Evolutionary conservation across 2,888 invertebrate genomes (phyloP).

Genomic region (Hetaerina titia): DNA sequence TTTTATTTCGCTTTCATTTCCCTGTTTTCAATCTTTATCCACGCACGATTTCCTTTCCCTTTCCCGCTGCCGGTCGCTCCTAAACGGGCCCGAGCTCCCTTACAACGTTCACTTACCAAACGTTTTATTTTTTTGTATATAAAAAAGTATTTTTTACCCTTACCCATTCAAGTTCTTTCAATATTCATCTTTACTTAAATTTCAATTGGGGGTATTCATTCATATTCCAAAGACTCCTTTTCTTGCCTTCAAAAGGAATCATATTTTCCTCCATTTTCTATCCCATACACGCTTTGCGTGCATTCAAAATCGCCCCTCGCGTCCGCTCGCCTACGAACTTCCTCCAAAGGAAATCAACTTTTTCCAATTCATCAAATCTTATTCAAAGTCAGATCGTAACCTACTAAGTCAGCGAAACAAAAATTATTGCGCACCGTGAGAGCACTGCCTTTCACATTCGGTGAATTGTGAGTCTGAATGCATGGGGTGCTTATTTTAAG

Average conservation of each 20-base stretch:
- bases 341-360: neutral
- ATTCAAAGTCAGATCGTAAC: neutral
- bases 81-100: neutral
- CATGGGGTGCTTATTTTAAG: neutral
- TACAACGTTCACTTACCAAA: neutral
- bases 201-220: neutral
- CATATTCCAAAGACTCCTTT: neutral
- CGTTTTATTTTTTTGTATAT: neutral
- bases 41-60: neutral
- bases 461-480: neutral
- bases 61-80: neutral
- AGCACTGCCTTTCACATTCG: no score
- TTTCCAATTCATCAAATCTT: neutral
- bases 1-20: neutral
- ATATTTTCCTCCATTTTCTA: neutral
- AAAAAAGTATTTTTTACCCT: neutral
- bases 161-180: neutral
- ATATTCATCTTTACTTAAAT: constrained; percentile 4
- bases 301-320: neutral
- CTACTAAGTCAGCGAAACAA: neutral
- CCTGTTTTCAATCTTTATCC: neutral
- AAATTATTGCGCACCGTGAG: neutral
- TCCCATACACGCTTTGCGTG: neutral
- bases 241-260: constrained; percentile 10
- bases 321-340: neutral